A percentile compares a stretch with the other conserved stretches of the same genome.
phyloP scores from a whole-genome alignment of 1,140 invertebrate genomes.

The Lordiphosa stackelbergi region DNA sequence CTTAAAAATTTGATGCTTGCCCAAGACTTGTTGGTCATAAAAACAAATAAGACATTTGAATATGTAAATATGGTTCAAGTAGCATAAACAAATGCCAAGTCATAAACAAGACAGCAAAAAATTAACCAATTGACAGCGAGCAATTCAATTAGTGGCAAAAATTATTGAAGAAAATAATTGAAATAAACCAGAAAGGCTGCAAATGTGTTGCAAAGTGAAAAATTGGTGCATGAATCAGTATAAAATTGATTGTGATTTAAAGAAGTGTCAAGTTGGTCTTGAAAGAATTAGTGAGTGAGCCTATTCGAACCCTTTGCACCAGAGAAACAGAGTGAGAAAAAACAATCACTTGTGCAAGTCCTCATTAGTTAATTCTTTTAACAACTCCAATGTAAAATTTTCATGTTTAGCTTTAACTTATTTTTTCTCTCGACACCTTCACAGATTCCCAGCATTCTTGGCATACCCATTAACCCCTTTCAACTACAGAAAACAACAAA shows the following conservation, averaged over 20 bases:
- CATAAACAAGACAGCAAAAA: conserved; percentile 1
- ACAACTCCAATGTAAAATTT: too few species aligned
- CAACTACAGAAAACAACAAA: not conserved
- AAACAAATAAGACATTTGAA: conserved; percentile 2
- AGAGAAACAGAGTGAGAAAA: too few species aligned
- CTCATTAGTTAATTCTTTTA: too few species aligned
- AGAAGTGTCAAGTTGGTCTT: too few species aligned
- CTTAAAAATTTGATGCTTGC: not conserved
- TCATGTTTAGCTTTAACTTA: conserved; percentile 5
- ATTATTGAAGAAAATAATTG: too few species aligned
- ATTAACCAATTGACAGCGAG: conserved; percentile 3
- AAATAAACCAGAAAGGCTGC: too few species aligned
- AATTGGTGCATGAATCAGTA: too few species aligned
- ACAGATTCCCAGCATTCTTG: conserved; percentile 4
- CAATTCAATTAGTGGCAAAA: conserved; percentile 2
- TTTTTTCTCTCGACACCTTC: conserved; percentile 2
- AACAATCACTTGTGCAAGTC: too few species aligned
- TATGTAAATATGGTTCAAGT: not conserved
- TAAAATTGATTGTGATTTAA: too few species aligned
- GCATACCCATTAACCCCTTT: conserved; percentile 11
- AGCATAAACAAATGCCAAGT: conserved; percentile 9
- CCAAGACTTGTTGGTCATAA: conserved; percentile 25
- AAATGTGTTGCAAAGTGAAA: too few species aligned
- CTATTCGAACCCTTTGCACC: too few species aligned
- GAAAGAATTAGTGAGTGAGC: too few species aligned